Evolutionary conservation across 2,113 vertebrate genomes (phyloP).

Genomic region (Phocoena phocoena): DNA sequence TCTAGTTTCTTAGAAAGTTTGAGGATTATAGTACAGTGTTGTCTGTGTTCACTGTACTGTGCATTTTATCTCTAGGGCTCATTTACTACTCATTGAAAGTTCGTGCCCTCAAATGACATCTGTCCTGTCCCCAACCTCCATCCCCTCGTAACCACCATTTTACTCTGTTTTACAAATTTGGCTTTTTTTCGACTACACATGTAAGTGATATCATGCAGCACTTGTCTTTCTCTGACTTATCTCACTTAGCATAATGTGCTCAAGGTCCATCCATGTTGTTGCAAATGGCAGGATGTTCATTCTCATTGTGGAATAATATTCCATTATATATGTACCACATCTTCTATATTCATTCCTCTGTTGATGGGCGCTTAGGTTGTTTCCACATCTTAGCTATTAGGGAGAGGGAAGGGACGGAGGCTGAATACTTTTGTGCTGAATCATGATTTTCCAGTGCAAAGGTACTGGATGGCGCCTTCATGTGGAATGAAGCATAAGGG

Average conservation of each 20-base stretch:
- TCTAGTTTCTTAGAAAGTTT: too few relatives aligned
- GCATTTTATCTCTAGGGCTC: neutral
- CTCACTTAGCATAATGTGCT: neutral
- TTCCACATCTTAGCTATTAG: too few relatives aligned
- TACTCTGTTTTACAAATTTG: neutral
- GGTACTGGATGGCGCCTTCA: neutral
- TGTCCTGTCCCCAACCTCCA: neutral
- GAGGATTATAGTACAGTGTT: too few relatives aligned
- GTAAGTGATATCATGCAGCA: neutral
- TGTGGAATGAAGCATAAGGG: neutral
- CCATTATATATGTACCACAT: neutral
- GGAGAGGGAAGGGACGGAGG: neutral
- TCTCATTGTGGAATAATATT: neutral
- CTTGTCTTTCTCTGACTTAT: neutral
- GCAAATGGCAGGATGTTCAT: neutral
- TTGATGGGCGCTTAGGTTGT: too few relatives aligned
- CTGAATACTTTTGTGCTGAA: neutral
- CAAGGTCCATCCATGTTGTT: neutral
- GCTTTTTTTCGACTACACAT: neutral
- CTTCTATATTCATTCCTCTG: too few relatives aligned
- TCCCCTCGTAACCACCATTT: neutral
- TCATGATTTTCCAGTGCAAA: neutral
- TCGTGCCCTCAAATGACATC: neutral
- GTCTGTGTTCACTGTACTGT: too few relatives aligned
- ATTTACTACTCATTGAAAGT: neutral